Evolutionary conservation across 1,140 invertebrate species (phyloP), one percentile per base, ranked within the genome.

Genomic region (Leguminivora glycinivorella): DNA sequence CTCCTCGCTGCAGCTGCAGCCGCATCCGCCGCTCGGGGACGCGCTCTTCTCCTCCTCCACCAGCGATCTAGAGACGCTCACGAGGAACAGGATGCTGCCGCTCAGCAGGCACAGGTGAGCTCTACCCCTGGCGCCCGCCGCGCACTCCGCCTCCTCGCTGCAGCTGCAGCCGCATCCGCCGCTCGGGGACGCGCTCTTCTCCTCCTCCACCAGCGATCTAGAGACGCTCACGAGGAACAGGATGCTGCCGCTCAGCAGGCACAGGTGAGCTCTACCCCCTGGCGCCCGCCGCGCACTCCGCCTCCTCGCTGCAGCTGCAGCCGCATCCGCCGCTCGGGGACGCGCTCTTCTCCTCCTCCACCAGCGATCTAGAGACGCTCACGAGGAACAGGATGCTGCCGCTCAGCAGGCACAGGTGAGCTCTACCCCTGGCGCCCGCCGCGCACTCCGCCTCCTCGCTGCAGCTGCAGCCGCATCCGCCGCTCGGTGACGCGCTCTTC

Each of bases 261-360:
- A 47, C 43, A n/a, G 43, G n/a, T n/a, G n/a, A n/a, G n/a, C n/a
- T n/a, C n/a, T n/a, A n/a, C n/a, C n/a, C n/a, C n/a, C n/a, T n/a
- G n/a, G n/a, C n/a, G n/a, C n/a, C n/a, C n/a, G n/a, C 26, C 25
- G 56, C 68, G 19, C 74, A 63, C 69, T 70, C 75, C 17, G 26
- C 58, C 19, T 17, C 47, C 9, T 22, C 56, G 10, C 56, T 24
- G 56, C 56, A 56, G 56, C 10, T 25, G 24, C 56, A 24, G 43
- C 40, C 40, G 14, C 43, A 19, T n/a, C 43, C 43, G 43, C 43
- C 43, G 43, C 43, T 47, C 43, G n/a, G 43, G 7, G 43, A 47
- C 43, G 43, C 43, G 4, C n/a, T 47, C 0, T 47, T 47, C 43
- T 6, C 4, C 43, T 47, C 43, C n/a, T 47, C 43, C 43, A 47